Percentiles rank a stretch among this genome's conserved stretches.
Evolutionary conservation across 2,113 vertebrate genomes (phyloP).

Genomic region (Stegastes partitus): DNA sequence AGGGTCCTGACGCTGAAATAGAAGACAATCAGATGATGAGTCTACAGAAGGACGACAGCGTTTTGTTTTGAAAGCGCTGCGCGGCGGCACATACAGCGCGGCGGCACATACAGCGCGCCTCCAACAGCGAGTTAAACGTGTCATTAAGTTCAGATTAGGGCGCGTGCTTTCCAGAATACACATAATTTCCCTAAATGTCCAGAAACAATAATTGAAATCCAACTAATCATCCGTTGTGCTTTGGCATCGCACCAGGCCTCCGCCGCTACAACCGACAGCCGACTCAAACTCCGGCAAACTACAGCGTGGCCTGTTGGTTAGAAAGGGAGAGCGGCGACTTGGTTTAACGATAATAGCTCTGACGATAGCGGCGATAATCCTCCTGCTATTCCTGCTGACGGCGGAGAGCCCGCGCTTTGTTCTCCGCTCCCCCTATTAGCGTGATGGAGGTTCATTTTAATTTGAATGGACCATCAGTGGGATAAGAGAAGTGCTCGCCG

Average conservation of each 20-base stretch:
- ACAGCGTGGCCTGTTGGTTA: slow-evolving; percentile 46
- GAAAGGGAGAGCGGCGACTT: slow-evolving; percentile 51
- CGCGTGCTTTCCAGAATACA: slow-evolving; percentile 20
- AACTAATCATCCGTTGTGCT: slow-evolving; percentile 1
- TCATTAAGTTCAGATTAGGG: slow-evolving; percentile 37
- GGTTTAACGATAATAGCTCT: slow-evolving; percentile 77
- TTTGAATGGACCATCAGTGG: slow-evolving; percentile 79
- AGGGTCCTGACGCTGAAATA: background rate
- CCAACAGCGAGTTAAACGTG: slow-evolving; percentile 2
- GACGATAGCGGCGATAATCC: slow-evolving; percentile 77
- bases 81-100: background rate
- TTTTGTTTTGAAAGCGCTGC: background rate
- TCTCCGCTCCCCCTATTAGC: slow-evolving; percentile 76
- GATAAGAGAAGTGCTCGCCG: slow-evolving; percentile 51
- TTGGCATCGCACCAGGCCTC: slow-evolving; percentile 1
- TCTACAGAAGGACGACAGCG: background rate
- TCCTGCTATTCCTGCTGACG: slow-evolving; percentile 74
- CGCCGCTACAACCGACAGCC: slow-evolving; percentile 22
- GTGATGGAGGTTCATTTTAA: slow-evolving; percentile 82
- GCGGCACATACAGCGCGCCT: background rate
- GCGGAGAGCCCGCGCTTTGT: slow-evolving; percentile 79
- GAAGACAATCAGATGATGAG: background rate
- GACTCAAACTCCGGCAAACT: slow-evolving; percentile 48
- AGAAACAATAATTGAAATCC: slow-evolving; percentile 31
- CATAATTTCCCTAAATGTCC: slow-evolving; percentile 16